Base-by-base conservation (phyloP, 2,113 vertebrate species). In the Corvus cornix region DNA sequence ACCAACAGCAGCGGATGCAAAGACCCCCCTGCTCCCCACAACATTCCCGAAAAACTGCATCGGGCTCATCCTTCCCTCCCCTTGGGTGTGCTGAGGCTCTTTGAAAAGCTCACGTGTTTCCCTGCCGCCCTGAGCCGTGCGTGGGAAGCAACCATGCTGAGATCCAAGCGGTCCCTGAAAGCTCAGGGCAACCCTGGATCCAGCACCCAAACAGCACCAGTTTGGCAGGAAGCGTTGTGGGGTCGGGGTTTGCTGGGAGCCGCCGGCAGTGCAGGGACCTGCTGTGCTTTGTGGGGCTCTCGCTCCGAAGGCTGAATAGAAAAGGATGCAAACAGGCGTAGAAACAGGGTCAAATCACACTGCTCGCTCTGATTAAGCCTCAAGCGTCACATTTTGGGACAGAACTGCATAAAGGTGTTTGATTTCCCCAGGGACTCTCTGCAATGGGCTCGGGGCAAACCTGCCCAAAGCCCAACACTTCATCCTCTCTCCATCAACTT, bases 251-350 rank as follows among this genome's bases (percentile, higher is more conserved):
- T 27, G 44, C 67, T 20, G 67, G 66, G 16, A 48, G 60, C 63
- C 1, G 0, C 69, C 30, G 19, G 79, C 1, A 1, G 6, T 2
- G 35, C 51, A 9, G 79, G 55, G 56, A 19, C 5, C 11, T 2
- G 3, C 62, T 7, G 88, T 7, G 15, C 26, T 20, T 53, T 6
- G 0, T 3, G 63, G 49, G 35, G 59, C 14, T 33, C 82, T 43
- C 1, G 5, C 55, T 41, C 49, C 8, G 0, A 16, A 11, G 4
- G 5, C 14, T 3, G 68, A 2, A 1, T 0, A 3, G 49, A 31
- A 60, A 33, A n/a, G 30, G 33, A 16, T 16, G 48, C 28, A 7
- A 41, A 68, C 1, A 2, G 44, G 20, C 6, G 1, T 0, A 28
- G 59, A 11, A 87, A 23, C 24, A 1, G 33, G 10, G 49, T 5